phyloP scores from a whole-genome alignment of 2,113 vertebrate genomes.

The Amphiprion ocellaris region DNA sequence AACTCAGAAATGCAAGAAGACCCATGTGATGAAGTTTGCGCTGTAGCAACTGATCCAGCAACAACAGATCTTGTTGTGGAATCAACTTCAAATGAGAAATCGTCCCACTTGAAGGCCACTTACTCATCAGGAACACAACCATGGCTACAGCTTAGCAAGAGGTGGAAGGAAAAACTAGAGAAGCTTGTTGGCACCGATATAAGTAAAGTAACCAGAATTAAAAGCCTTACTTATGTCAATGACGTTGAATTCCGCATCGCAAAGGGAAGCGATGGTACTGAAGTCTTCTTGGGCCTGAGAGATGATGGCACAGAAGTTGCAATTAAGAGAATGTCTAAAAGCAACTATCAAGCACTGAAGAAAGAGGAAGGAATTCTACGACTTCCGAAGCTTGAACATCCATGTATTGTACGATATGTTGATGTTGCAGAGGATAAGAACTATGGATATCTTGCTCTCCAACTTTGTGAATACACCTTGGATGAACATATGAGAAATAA shows the following conservation, averaged over 20 bases:
- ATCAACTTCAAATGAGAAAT: slow-evolving; percentile 19
- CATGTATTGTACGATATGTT: slow-evolving; percentile 72
- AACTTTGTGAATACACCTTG: slow-evolving; percentile 81
- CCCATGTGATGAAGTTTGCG: background rate
- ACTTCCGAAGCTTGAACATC: slow-evolving; percentile 60
- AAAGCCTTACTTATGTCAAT: slow-evolving; percentile 42
- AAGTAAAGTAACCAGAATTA: slow-evolving; percentile 8
- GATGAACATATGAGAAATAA: slow-evolving; percentile 66
- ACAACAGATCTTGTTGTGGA: background rate
- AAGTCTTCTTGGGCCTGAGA: slow-evolving; percentile 71
- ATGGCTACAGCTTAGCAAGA: slow-evolving; percentile 16
- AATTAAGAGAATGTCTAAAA: slow-evolving; percentile 65
- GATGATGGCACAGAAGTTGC: slow-evolving; percentile 75
- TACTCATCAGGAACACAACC: background rate
- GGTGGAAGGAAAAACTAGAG: slow-evolving; percentile 56
- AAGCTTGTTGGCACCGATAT: background rate
- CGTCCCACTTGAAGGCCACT: rapidly evolving
- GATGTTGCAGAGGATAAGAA: slow-evolving; percentile 63
- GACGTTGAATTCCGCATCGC: slow-evolving; percentile 55
- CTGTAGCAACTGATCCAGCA: background rate
- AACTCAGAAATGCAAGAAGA: slow-evolving; percentile 20
- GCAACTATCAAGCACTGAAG: slow-evolving; percentile 65
- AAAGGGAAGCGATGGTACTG: slow-evolving; percentile 64
- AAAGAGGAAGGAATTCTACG: slow-evolving; percentile 67
- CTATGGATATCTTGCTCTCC: slow-evolving; percentile 80